Base-by-base conservation (phyloP, 2,888 invertebrate species). In the Chalcosyrphus nemorum region DNA sequence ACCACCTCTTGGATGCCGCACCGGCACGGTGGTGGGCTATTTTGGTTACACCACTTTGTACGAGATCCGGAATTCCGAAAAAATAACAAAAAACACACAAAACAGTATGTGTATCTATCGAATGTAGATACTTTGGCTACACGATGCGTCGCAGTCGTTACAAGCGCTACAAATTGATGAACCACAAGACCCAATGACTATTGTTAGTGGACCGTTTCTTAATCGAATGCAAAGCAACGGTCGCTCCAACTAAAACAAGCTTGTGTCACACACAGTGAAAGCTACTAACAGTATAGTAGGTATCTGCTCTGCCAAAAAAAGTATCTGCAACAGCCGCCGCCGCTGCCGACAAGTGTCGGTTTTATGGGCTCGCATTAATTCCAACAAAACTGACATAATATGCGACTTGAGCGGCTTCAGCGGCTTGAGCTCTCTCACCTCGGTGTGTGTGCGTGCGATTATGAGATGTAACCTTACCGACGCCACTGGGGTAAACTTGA, bases 181-280 rank as follows among this genome's bases (percentile, higher is more conserved):
- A 52, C 41, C 52, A 35, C 50, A 61, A 70, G 56, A 56, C 63
- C n/a, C 61, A 68, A 45, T 35, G 54, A 41, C 24, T 56, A 52
- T 68, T 56, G 45, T 43, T 35, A 50, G 78, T 77, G 66, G 82
- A 74, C 72, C 72, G 57, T 78, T 82, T 82, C 77, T 72, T 56
- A 82, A 78, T 68, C 78, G n/a, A 68, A 43, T 63, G 66, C 61
- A 72, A 57, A 75, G 45, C 63, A 43, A 17, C 38, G 21, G 27
- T 35, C 15, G 15, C 29, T 17, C 45, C 13, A 43, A 43, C 2
- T n/a, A 24, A 32, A 35, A 38, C 21, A 13, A n/a, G 15, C 54
- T 17, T 32, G 24, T 63, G 41, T 59, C 54, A 72, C 61, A 81
- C 19, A 66, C 66, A 63, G 17, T n/a, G 35, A 57, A 38, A 81